A percentile compares a stretch with the other conserved stretches of the same genome.
Conservation (phyloP, 2,797 vertebrate species). For the Acrossocheilus fasciatus region DNA sequence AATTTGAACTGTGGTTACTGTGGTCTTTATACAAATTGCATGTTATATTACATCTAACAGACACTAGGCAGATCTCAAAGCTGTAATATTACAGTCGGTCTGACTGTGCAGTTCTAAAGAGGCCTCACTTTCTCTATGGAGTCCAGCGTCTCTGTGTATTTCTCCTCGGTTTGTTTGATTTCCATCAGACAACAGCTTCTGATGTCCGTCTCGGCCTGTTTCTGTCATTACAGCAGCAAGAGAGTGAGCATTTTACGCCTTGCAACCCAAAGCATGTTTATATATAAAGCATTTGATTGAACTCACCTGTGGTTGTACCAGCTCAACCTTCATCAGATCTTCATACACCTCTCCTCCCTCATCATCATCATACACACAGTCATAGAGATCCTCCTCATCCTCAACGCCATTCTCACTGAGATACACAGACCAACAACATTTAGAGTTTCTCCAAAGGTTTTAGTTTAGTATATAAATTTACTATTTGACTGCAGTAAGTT, state of each 20-base stretch:
- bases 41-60: neutral
- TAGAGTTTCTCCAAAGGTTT: neutral
- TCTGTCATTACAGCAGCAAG: constrained; percentile 78
- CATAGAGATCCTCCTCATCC: constrained; percentile 92
- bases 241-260: neutral
- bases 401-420: constrained; percentile 88
- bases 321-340: constrained; percentile 96
- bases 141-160: constrained; percentile 96
- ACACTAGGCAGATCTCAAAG: neutral
- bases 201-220: constrained; percentile 91
- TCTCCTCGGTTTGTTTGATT: constrained; percentile 98
- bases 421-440: constrained; percentile 29
- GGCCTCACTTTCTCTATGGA: constrained; percentile 92
- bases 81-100: neutral
- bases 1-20: neutral
- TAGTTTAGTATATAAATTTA: neutral
- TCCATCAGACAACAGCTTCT: constrained; percentile 94
- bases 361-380: constrained; percentile 96
- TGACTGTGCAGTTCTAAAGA: neutral
- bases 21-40: neutral
- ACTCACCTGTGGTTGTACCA: constrained; percentile 83
- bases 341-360: constrained; percentile 97
- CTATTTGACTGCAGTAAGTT: too few relatives aligned
- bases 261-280: neutral
- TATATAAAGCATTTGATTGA: neutral